Evolutionary conservation across 2,888 invertebrate species (phyloP).

Genomic region (Spodoptera exigua): DNA sequence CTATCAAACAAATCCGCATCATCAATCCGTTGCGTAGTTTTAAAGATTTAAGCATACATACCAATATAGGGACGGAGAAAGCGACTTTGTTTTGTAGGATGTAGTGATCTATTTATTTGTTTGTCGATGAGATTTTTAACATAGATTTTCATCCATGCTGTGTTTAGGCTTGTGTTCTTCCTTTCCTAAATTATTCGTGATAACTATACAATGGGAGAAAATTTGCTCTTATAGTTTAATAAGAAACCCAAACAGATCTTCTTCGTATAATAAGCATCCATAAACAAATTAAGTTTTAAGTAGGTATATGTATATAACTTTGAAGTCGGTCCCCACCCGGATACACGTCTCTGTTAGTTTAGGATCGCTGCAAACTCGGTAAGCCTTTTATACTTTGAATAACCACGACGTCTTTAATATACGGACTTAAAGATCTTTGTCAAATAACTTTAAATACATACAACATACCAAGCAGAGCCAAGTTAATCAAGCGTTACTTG

Average conservation of each 20-base stretch:
- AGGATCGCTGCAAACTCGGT: slow-evolving; percentile 56
- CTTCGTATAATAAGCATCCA: neutral
- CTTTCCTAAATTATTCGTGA: no score
- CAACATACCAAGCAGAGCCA: no score
- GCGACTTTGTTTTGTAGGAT: no score
- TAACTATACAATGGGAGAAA: no score
- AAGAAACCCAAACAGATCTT: slow-evolving; percentile 1
- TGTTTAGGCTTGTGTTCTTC: no score
- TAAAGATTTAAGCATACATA: no score
- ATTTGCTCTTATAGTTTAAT: neutral
- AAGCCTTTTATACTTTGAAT: slow-evolving; percentile 61
- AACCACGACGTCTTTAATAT: slow-evolving; percentile 52
- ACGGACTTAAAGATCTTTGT: slow-evolving; percentile 26
- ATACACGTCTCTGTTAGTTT: slow-evolving; percentile 58
- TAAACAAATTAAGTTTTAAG: slow-evolving; percentile 10
- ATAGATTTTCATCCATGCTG: no score
- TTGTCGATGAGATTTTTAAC: no score
- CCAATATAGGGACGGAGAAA: no score
- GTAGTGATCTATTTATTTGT: no score
- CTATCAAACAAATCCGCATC: no score
- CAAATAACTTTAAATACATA: slow-evolving; percentile 27
- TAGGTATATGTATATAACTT: neutral
- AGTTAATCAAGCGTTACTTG: neutral
- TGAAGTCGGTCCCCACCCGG: slow-evolving; percentile 20
- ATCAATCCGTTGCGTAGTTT: no score